phyloP scores from a whole-genome alignment of 2,113 vertebrate species.

The Nibea coibor region DNA sequence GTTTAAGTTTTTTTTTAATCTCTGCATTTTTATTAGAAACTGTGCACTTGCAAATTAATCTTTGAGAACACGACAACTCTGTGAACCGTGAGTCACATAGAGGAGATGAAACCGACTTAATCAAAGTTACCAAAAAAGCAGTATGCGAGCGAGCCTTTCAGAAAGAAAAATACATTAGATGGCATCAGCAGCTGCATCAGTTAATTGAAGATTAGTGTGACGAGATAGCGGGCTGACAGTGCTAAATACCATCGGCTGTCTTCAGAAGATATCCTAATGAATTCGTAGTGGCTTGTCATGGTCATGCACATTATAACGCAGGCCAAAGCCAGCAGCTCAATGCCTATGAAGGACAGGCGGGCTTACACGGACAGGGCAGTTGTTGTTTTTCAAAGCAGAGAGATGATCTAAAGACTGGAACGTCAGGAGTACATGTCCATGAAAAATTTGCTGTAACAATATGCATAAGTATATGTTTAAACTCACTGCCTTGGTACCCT shows the following conservation, averaged over 20 bases:
- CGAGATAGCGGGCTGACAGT: constrained; percentile 41
- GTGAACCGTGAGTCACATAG: constrained; percentile 29
- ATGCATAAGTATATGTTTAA: background rate
- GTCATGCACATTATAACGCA: constrained; percentile 8
- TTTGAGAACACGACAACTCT: constrained; percentile 17
- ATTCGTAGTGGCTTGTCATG: constrained; percentile 44
- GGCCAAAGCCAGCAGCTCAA: constrained; percentile 34
- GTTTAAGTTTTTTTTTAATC: constrained; percentile 15
- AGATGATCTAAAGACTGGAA: background rate
- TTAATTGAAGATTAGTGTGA: constrained; percentile 72
- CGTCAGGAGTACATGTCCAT: constrained; percentile 12
- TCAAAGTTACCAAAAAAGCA: constrained; percentile 49
- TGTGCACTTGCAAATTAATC: constrained; percentile 17
- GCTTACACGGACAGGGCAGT: constrained; percentile 10
- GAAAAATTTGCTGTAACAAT: constrained; percentile 18
- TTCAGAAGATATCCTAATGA: constrained; percentile 57
- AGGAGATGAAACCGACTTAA: constrained; percentile 57
- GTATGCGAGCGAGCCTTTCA: constrained; percentile 27
- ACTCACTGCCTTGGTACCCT: constrained; percentile 5
- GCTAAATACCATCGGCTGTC: constrained; percentile 57
- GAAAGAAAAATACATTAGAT: constrained; percentile 50
- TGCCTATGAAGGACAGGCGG: constrained; percentile 22
- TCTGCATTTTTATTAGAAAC: constrained; percentile 19
- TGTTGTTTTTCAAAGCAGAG: constrained; percentile 8
- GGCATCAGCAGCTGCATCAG: constrained; percentile 57